Base-by-base conservation (phyloP, 2,113 vertebrate genomes). In the Leucosticte australis region DNA sequence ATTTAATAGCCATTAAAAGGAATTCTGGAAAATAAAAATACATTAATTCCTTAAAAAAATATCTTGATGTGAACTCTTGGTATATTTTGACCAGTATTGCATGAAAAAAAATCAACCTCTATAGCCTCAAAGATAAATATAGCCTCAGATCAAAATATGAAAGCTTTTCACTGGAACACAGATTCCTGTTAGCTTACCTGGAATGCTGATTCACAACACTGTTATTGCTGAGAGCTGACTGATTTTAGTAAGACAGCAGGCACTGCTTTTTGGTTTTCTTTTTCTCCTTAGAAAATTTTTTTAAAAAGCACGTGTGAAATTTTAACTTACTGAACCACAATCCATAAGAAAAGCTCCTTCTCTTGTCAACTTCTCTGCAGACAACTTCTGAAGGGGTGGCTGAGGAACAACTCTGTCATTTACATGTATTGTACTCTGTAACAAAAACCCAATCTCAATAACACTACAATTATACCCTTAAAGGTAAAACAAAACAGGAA, bases 331-430 rank as follows among this genome's bases (percentile, higher is more conserved):
- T 24, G 97, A 98, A 90, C 99, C 99, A 95, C 98, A 99, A 89
- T 99, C 99, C 99, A 99, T 98, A 77, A 99, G 98, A 97, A 99
- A 99, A 55, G 99, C 99, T 49, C 99, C 99, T 68, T 99, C 99
- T 96, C 98, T 98, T 68, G 98, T 98, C 95, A 99, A 94, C 65
- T 98, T 98, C 96, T 99, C 99, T 14, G 98, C 98, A 53, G 99
- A 98, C 92, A 99, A 89, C 84, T 99, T 99, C 73, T 99, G 98
- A 95, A 99, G 98, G 13, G 97, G 98, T 18, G 99, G 99, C 67
- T 99, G 99, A 31, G 99, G 99, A 44, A 99, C 98, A 74, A 99
- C 93, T 12, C 96, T 97, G 94, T 99, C 98, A 28, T 98, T 99
- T 77, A 99, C 97, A 28, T 99, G 98, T 73, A 99, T 98, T 39